A percentile compares a stretch with the other conserved stretches of the same genome.
Conservation (phyloP, 2,888 invertebrate genomes). For the Neria commutata region DNA sequence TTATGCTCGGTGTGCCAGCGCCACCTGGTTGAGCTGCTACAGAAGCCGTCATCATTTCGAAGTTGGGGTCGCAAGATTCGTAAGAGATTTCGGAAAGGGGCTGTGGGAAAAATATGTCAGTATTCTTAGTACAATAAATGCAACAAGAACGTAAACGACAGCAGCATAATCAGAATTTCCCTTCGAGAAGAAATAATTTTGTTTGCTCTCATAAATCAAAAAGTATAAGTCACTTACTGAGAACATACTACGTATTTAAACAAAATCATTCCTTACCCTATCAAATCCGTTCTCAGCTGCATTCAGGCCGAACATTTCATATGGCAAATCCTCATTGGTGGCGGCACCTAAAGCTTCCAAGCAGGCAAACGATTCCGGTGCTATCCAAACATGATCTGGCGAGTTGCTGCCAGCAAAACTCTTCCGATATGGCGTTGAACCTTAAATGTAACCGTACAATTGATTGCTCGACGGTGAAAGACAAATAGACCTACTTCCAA, state of each 20-base stretch:
- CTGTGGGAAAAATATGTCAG: too few species aligned
- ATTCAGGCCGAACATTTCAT: conserved; percentile 60
- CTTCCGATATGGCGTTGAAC: conserved; percentile 53
- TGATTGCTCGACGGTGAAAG: not conserved
- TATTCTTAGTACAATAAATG: too few species aligned
- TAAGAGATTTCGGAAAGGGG: conserved; percentile 62
- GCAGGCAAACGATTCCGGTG: conserved; percentile 61
- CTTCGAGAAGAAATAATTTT: too few species aligned
- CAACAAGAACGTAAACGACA: not conserved
- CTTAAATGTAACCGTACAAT: conserved; percentile 24
- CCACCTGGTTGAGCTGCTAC: conserved; percentile 37
- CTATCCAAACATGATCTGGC: conserved; percentile 59
- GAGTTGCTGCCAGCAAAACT: conserved; percentile 55
- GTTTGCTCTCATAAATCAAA: not conserved
- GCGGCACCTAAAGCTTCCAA: conserved; percentile 58
- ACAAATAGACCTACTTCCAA: conserved; percentile 25
- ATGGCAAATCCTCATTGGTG: conserved; percentile 59
- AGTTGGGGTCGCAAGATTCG: conserved; percentile 60
- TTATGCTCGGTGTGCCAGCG: conserved; percentile 32
- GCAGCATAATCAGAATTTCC: too few species aligned
- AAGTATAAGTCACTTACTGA: not conserved
- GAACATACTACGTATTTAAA: too few species aligned
- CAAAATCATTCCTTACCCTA: conserved; percentile 52
- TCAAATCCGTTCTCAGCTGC: conserved; percentile 58
- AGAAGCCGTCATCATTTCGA: conserved; percentile 53